Conservation (phyloP, 2,797 vertebrate genomes). For the Prionace glauca region DNA sequence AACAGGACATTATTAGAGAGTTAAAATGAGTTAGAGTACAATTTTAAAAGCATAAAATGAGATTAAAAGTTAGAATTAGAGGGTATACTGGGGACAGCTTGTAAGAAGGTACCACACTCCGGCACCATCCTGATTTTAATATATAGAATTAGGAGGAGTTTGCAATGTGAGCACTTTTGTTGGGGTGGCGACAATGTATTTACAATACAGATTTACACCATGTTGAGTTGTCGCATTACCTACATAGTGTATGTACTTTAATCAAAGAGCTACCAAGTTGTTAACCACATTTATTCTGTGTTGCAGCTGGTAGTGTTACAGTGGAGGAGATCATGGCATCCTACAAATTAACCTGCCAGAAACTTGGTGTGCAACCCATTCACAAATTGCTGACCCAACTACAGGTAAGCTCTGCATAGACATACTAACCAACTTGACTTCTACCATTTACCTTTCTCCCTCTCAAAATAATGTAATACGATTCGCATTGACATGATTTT, state of each 20-base stretch:
- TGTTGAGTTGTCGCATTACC: not conserved
- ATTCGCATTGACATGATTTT: not conserved
- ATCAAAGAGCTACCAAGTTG: not conserved
- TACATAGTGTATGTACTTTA: not conserved
- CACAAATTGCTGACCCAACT: slow-evolving; percentile 57
- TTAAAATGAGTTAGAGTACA: no score
- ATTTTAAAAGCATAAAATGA: no score
- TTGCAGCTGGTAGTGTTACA: slow-evolving; percentile 57
- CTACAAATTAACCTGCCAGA: slow-evolving; percentile 61
- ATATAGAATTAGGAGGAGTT: not conserved
- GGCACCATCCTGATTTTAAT: no score
- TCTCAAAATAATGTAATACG: not conserved
- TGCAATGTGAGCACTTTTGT: not conserved
- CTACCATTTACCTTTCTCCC: not conserved
- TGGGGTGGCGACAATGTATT: not conserved
- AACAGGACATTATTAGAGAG: no score
- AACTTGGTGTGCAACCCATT: slow-evolving; percentile 59
- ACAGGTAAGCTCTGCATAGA: slow-evolving; percentile 51
- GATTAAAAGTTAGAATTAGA: no score
- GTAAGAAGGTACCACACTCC: no score
- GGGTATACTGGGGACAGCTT: no score
- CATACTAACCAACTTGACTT: not conserved
- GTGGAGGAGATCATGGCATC: slow-evolving; percentile 57
- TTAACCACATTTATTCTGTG: slow-evolving; percentile 43
- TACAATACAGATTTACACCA: not conserved